phyloP scores from a whole-genome alignment of 2,113 vertebrate genomes.

The Erythrocercus mccallii region DNA sequence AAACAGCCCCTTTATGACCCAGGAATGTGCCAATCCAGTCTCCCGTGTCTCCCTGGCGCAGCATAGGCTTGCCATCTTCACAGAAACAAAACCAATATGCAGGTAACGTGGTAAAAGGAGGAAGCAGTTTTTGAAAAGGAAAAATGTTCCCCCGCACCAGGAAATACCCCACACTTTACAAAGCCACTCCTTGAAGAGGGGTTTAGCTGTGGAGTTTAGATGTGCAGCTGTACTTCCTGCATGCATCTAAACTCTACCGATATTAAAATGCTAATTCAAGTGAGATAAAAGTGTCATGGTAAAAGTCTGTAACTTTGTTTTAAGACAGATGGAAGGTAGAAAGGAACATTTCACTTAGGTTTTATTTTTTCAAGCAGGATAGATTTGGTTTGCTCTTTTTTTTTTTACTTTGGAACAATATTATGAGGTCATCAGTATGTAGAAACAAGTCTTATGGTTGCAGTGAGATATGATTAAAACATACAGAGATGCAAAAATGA shows the following conservation, averaged over 20 bases:
- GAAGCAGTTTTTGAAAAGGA: neutral
- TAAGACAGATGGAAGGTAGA: fast-evolving
- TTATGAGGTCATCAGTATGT: neutral
- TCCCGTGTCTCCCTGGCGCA: slow-evolving; percentile 98
- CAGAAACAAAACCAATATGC: neutral
- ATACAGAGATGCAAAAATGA: fast-evolving
- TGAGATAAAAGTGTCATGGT: neutral
- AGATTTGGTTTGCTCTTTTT: neutral
- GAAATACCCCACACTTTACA: neutral
- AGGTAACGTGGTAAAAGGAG: neutral
- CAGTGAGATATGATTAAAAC: fast-evolving
- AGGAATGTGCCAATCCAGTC: slow-evolving; percentile 99
- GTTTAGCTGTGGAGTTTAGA: neutral
- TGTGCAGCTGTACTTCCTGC: neutral
- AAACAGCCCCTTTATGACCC: slow-evolving; percentile 98
- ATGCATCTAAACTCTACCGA: fast-evolving
- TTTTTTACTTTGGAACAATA: neutral
- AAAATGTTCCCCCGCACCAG: neutral
- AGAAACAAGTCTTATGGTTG: neutral
- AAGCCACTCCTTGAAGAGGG: neutral
- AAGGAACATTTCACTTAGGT: fast-evolving
- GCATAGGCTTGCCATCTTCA: slow-evolving; percentile 97
- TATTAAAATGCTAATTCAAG: neutral
- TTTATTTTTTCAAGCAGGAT: neutral
- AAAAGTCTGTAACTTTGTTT: neutral